Base-by-base conservation (phyloP, 2,888 invertebrate species). In the Linnaemya vulpina region DNA sequence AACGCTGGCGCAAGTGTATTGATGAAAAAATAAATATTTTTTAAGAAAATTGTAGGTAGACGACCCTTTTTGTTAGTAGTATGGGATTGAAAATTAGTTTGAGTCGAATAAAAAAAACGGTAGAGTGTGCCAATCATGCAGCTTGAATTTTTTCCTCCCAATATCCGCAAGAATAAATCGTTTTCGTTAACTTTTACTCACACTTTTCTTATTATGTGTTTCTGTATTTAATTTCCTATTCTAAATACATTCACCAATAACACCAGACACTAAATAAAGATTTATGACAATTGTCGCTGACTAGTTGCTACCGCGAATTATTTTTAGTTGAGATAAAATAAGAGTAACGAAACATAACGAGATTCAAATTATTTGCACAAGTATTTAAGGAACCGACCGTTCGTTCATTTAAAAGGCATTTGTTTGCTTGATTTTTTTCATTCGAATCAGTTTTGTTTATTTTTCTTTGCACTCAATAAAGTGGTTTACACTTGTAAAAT, bases 261-360 rank as follows among this genome's bases (percentile, higher is more conserved):
- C 63, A 67, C 63, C 70, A 82, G 53, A 46, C 58, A 82, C 55
- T 75, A 75, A 81, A 81, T 75, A 63, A 82, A 82, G 70, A 76
- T 82, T 82, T 82, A 82, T 82, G 70, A 71, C 55, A 76, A 76
- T 58, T 76, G 70, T 58, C 82, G 40, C 49, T 49, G 49, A 20
- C 46, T 76, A 58, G 70, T 65, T 65, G 70, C 76, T 63, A 81
- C 15, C 62, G 75, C 55, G 35, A 60, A 75, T 62, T 40, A 40
- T 65, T 65, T 46, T 63, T 63, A 40, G 20, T 49, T 25, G 17
- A 43, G 15, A 43, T 20, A 77, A 58, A 62, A 68, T 20, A 55
- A 60, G 20, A 35, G 30, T 20, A 22, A 51, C 7, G 25, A 11
- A 53, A 62, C 49, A 40, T 25, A 58, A 49, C 49, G 60, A 58